Conservation (phyloP, 2,797 vertebrate genomes). For the Psittacula derbiana region DNA sequence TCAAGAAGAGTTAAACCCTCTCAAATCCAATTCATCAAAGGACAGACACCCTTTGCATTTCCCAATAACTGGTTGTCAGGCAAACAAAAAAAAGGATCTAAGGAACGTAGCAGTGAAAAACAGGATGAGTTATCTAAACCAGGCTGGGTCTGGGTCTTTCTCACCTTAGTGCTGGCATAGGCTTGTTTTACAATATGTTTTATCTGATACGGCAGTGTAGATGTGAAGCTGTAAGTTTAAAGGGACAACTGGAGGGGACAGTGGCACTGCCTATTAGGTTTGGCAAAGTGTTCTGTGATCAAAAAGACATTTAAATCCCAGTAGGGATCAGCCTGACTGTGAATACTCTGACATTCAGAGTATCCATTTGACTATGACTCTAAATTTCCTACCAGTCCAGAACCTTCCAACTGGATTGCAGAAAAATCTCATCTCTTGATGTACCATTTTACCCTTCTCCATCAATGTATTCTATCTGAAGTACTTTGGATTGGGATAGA, state of each 20-base stretch:
- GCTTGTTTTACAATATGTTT: background rate
- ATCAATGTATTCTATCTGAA: background rate
- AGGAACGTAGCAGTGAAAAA: background rate
- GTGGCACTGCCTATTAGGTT: background rate
- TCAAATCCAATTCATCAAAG: background rate
- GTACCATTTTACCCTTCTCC: background rate
- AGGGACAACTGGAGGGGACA: background rate
- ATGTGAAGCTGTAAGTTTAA: background rate
- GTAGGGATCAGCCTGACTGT: background rate
- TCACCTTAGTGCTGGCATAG: rapidly evolving
- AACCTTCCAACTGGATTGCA: background rate
- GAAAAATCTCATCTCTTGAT: background rate
- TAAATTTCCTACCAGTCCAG: background rate
- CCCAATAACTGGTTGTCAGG: background rate
- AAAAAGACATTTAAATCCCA: background rate
- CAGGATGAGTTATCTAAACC: background rate
- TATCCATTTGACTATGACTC: background rate
- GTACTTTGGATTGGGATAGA: background rate
- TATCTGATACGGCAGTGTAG: background rate
- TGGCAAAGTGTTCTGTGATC: background rate
- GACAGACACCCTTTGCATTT: background rate
- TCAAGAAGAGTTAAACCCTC: background rate
- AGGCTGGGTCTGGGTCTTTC: background rate
- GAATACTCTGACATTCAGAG: background rate
- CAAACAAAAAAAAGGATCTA: background rate